Base-by-base conservation (phyloP, 2,797 vertebrate species). In the Molossus alvarezi region DNA sequence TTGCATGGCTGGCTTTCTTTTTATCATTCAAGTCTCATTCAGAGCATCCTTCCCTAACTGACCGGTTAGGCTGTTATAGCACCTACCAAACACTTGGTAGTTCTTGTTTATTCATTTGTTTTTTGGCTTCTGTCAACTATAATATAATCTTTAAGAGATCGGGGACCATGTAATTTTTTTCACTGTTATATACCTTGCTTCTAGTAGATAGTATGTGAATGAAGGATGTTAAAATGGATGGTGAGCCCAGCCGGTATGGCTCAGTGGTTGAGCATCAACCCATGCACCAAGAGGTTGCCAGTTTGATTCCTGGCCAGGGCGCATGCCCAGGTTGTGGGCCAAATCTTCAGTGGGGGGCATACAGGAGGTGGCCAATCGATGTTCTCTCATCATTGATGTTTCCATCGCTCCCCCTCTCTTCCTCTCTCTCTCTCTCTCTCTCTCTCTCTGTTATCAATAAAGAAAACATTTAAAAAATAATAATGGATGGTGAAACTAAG, bases 21-120 rank as follows among this genome's bases (percentile, higher is more conserved):
- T 23, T 25, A 41, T 82, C 67, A 76, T 65, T 92, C 53, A 92
- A 21, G 65, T 88, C n/a, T 71, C 12, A 58, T 82, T 93, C 27
- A 93, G 48, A 67, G 48, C 53, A 9, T 58, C 41, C 17, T 95
- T 88, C 41, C 58, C 57, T 95, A 53, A 60, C 10, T 37, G 5
- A 73, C 12, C 14, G 7, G 48, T 58, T 71, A 65, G 55, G 25
- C 18, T 75, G 9, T 51, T 84, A 48, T 64, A 81, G 29, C 33
- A 84, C n/a, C 25, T 88, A 53, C 7, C 15, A 58, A 23, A 33
- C 41, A 27, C 37, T 90, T 86, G 45, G 33, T 53, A 69, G 29
- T 77, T 96, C 29, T 90, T 71, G 23, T 60, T 92, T 77, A 71
- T 45, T 90, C 62, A n/a, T 60, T 77, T 55, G 20, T 21, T 60